Evolutionary conservation across 1,140 invertebrate species (phyloP).

Genomic region (Halesus radiatus): DNA sequence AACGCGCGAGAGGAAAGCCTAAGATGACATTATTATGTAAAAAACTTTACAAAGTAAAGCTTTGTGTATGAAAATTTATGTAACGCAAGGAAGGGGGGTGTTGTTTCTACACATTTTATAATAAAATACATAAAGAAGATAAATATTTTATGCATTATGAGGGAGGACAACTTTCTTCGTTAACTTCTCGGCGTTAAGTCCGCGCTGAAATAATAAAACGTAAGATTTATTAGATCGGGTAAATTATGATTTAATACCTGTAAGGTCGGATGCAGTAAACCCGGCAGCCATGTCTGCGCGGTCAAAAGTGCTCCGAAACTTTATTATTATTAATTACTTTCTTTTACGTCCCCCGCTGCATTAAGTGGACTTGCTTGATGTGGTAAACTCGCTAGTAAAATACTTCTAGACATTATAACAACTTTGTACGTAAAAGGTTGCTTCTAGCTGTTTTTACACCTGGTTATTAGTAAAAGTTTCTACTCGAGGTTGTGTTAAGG

Average conservation of each 20-base stretch:
- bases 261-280: constrained; percentile 10
- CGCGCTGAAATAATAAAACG: constrained; percentile 55
- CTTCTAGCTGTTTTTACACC: too few species aligned
- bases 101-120: constrained; percentile 57
- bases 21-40: constrained; percentile 58
- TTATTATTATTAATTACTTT: constrained; percentile 43
- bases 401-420: too few species aligned
- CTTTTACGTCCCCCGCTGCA: constrained; percentile 36
- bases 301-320: constrained; percentile 14
- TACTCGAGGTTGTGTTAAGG: too few species aligned
- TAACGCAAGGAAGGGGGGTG: constrained; percentile 49
- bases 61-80: constrained; percentile 58
- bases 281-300: background rate
- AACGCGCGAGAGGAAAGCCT: constrained; percentile 49
- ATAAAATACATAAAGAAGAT: constrained; percentile 57
- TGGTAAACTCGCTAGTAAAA: constrained; percentile 1
- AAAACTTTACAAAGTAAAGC: constrained; percentile 58
- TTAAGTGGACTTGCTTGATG: background rate
- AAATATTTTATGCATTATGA: constrained; percentile 55
- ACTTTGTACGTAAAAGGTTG: too few species aligned
- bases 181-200: constrained; percentile 56
- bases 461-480: too few species aligned
- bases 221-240: constrained; percentile 53
- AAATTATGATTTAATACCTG: constrained; percentile 55
- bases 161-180: constrained; percentile 56